Evolutionary conservation across 2,797 vertebrate genomes (phyloP).

Genomic region (Arrhamphus sclerolepis): DNA sequence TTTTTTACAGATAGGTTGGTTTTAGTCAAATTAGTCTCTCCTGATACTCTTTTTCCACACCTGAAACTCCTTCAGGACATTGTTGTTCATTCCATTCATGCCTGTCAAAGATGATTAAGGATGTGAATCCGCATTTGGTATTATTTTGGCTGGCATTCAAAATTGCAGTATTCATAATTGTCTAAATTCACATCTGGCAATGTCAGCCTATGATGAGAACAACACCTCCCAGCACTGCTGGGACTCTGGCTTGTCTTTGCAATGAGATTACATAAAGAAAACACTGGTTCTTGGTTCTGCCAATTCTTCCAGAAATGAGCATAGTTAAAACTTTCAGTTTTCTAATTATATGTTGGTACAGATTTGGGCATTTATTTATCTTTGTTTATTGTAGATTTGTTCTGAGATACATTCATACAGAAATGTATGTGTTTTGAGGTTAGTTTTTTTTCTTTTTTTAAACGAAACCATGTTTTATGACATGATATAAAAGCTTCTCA

Average conservation of each 20-base stretch:
- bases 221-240: not conserved
- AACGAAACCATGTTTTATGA: too few relatives aligned
- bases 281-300: not conserved
- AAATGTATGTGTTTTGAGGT: too few relatives aligned
- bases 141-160: not conserved
- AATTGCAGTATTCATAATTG: not conserved
- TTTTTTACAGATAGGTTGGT: not conserved
- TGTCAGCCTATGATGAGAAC: too few relatives aligned
- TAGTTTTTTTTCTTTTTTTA: too few relatives aligned
- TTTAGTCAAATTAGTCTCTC: not conserved
- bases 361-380: too few relatives aligned
- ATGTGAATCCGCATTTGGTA: not conserved
- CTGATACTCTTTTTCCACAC: not conserved
- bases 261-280: not conserved
- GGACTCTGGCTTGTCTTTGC: not conserved
- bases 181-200: not conserved
- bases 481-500: too few relatives aligned
- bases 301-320: not conserved
- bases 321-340: not conserved
- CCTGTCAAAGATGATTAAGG: conserved; percentile 15
- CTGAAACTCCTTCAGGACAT: conserved; percentile 26
- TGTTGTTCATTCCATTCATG: not conserved
- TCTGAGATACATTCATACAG: too few relatives aligned
- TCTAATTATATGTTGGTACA: not conserved
- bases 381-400: too few relatives aligned